phyloP scores from a whole-genome alignment of 2,113 vertebrate genomes.

The human region DNA sequence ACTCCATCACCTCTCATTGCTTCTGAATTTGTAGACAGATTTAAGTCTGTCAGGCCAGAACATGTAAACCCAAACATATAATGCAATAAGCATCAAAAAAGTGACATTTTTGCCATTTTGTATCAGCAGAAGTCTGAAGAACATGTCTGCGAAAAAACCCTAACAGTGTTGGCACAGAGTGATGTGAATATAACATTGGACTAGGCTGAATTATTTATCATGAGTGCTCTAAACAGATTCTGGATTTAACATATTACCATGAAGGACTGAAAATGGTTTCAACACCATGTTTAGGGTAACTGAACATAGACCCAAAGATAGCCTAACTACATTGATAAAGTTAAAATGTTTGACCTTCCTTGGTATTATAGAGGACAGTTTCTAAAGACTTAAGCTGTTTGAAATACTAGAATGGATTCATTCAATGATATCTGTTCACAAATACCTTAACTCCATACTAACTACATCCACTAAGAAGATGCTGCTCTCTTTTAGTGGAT shows the following conservation, averaged over 20 bases:
- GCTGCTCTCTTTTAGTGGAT: too few species aligned
- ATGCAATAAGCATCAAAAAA: not conserved
- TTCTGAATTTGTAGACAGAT: slow-evolving; percentile 14
- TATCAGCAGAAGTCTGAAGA: not conserved
- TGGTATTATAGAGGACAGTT: not conserved
- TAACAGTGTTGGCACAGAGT: not conserved
- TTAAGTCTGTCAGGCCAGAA: not conserved
- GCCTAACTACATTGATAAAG: not conserved
- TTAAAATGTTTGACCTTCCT: not conserved
- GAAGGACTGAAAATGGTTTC: not conserved
- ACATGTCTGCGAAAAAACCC: not conserved
- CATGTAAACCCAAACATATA: not conserved
- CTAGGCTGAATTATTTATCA: not conserved
- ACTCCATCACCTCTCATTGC: not conserved
- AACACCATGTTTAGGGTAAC: not conserved
- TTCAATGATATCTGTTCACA: not conserved
- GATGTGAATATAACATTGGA: not conserved
- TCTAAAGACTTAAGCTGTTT: not conserved
- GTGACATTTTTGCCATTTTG: not conserved
- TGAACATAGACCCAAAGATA: not conserved
- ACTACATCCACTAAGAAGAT: not conserved
- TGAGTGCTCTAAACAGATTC: not conserved
- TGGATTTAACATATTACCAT: not conserved
- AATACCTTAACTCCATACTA: not conserved
- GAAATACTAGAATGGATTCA: not conserved